Base-by-base conservation (phyloP, 2,113 vertebrate genomes). In the Cyphomyrus discorhynchus region DNA sequence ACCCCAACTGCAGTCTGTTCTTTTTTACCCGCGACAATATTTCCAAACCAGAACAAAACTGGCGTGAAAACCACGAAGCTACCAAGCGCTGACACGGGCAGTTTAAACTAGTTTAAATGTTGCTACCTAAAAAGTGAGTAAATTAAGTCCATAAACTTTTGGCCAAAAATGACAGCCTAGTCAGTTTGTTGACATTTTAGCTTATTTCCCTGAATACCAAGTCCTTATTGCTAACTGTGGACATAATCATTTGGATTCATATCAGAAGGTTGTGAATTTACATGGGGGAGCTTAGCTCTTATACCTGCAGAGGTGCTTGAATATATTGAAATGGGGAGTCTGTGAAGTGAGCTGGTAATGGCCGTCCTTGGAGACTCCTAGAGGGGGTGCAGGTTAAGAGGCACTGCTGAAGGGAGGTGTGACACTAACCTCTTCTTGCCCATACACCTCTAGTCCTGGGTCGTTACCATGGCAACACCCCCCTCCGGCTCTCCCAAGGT, bases 401-500 rank as follows among this genome's bases (percentile, higher is more conserved):
- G 39, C 11, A 39, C 70, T 77, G 31, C 70, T 77, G 70, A 39
- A 77, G 13, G 70, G 31, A 77, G 5, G 13, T 39, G 70, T 77
- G 31, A 77, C 13, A 77, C 31, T 84, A 84, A 46, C 45, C 6
- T 89, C 45, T 87, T 77, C 24, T 17, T 70, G 9, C 31, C 27
- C 35, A n/a, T n/a, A 11, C 21, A 4, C 2, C 27, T 13, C 27
- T 91, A 96, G 96, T 93, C 86, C 91, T 95, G 27, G 93, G 94
- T 91, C 94, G 96, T 24, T 96, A 83, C 89, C 92, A 96, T 90
- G 93, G 92, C 53, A 94, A 85, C 90, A 86, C 45, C 27, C 88
- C 94, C 1, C 93, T 96, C 87, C 94, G 96, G 17, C 93, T 96
- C 24, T 89, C 95, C 1, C 95, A 95, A 92, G 94, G 91, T 89